These are phyloP conservation scores for Zoroaster sp. DNA, from an alignment of 53 echinoderm and acorn worm species.

Conservation along the genomic window DNA sequence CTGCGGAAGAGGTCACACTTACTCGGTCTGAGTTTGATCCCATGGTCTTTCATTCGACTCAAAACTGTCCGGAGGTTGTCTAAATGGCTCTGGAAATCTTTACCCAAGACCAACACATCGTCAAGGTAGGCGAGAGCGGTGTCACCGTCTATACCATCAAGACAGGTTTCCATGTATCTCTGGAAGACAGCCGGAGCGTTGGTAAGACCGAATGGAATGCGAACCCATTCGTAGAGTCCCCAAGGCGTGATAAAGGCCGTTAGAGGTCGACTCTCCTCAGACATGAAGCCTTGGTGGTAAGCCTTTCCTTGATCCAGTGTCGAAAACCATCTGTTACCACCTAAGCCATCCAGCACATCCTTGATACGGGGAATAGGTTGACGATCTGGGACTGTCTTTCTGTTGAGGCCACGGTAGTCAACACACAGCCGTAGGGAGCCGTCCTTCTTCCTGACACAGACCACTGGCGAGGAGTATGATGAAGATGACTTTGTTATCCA, in stretches of 20 bases:
- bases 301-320: conserved; percentile 73
- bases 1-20: conserved; percentile 35
- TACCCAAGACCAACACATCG: conserved; percentile 39
- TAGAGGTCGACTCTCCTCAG: conserved; percentile 38
- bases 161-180: conserved; percentile 57
- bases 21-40: conserved; percentile 27
- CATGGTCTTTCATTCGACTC: neutral
- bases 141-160: conserved; percentile 40
- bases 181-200: no score
- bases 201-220: no score
- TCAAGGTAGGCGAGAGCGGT: conserved; percentile 44
- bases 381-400: neutral
- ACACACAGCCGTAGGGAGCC: conserved; percentile 28
- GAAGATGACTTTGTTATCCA: conserved; percentile 12
- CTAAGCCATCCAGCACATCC: no score
- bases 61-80: neutral
- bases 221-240: no score
- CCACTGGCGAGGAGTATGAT: conserved; percentile 59
- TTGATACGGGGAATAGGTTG: no score
- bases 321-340: conserved; percentile 56
- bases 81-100: neutral
- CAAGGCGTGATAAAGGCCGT: no score
- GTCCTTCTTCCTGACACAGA: conserved; percentile 60
- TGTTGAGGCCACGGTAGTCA: neutral
- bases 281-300: conserved; percentile 74